These are phyloP conservation scores for Formica aserva DNA, from an alignment of 2,888 invertebrate species.

Conservation along the genomic window DNA sequence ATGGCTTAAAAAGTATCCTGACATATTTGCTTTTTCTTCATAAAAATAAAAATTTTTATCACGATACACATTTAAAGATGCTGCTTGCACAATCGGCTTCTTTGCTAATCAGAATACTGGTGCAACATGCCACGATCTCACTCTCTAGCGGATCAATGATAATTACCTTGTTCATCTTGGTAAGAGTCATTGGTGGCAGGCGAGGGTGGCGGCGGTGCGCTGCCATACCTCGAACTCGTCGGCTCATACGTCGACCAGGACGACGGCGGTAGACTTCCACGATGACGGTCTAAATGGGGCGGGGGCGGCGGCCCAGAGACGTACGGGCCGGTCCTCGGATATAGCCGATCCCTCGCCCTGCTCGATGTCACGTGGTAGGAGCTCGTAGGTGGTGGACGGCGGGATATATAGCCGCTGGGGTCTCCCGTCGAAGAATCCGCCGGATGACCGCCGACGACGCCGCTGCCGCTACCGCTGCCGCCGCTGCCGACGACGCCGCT, in stretches of 20 bases:
- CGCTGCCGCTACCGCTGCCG: conserved; percentile 74
- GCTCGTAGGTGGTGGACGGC: conserved; percentile 81
- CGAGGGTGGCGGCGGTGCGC: conserved; percentile 83
- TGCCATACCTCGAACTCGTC: conserved; percentile 81
- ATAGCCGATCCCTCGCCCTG: conserved; percentile 85
- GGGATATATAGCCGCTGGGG: conserved; percentile 82
- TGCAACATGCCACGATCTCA: neutral
- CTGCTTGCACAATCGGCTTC: neutral
- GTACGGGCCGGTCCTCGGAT: conserved; percentile 83
- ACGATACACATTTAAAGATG: neutral
- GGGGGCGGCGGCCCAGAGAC: conserved; percentile 85
- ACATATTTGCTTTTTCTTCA: conserved; percentile 3
- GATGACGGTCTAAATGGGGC: conserved; percentile 84
- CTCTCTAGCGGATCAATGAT: neutral
- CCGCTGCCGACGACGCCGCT: conserved; percentile 73
- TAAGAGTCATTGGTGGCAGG: conserved; percentile 82
- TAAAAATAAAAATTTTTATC: neutral
- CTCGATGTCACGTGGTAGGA: conserved; percentile 84
- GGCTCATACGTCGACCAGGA: conserved; percentile 83
- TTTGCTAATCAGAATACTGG: neutral
- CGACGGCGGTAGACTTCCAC: conserved; percentile 80
- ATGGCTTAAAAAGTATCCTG: neutral
- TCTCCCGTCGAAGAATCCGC: conserved; percentile 80
- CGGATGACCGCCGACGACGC: conserved; percentile 81
- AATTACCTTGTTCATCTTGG: conserved; percentile 81